These are phyloP conservation scores for Thymelicus acteon DNA, from an alignment of 2,888 invertebrate species.

Conservation along the genomic window DNA sequence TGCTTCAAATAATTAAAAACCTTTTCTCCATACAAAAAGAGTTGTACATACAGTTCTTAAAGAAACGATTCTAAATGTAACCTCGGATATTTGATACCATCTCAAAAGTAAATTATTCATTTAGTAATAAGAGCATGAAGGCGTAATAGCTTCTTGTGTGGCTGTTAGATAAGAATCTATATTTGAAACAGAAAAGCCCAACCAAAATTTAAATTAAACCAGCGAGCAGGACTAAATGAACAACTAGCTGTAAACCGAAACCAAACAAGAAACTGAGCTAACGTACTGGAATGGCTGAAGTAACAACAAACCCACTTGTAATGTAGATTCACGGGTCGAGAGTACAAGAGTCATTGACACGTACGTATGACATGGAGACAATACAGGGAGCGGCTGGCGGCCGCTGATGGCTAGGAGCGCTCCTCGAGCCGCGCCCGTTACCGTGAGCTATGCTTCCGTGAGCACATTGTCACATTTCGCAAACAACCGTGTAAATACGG, in stretches of 20 bases:
- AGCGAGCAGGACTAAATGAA: neutral
- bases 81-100: too few relatives aligned
- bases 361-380: slow-evolving; percentile 34
- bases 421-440: slow-evolving; percentile 46
- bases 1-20: too few relatives aligned
- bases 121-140: too few relatives aligned
- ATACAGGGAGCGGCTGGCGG: slow-evolving; percentile 30
- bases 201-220: neutral
- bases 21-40: too few relatives aligned
- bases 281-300: neutral
- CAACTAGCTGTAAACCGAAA: slow-evolving; percentile 2
- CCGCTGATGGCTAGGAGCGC: slow-evolving; percentile 5
- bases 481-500: slow-evolving; percentile 46
- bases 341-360: slow-evolving; percentile 31
- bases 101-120: too few relatives aligned
- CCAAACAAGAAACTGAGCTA: slow-evolving; percentile 1
- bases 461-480: slow-evolving; percentile 59
- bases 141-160: too few relatives aligned
- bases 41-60: too few relatives aligned
- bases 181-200: neutral
- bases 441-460: slow-evolving; percentile 55
- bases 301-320: slow-evolving; percentile 9
- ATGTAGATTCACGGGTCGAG: slow-evolving; percentile 28
- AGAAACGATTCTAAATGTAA: too few relatives aligned
- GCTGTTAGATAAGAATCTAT: neutral